phyloP scores from a whole-genome alignment of 2,888 invertebrate species.

The Morpho helenor region DNA sequence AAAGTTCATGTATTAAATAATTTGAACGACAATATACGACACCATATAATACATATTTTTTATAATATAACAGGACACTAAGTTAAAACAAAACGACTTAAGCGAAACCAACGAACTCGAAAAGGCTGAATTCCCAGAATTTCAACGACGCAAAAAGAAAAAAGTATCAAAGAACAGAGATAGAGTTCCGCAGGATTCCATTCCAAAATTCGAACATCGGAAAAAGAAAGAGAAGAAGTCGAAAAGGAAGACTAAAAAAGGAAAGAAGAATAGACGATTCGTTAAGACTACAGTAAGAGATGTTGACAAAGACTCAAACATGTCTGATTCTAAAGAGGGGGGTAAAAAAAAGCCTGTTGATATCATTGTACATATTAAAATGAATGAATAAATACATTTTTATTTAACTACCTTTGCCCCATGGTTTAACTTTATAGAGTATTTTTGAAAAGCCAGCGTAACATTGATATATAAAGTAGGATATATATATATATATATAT shows the following conservation, averaged over 20 bases:
- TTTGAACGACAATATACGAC: no score
- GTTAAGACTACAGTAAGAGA: slow-evolving; percentile 20
- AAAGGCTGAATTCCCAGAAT: slow-evolving; percentile 15
- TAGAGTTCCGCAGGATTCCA: background rate
- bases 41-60: background rate
- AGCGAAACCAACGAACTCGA: slow-evolving; percentile 11
- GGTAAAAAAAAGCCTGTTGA: slow-evolving; percentile 23
- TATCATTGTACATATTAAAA: slow-evolving; percentile 28
- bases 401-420: background rate
- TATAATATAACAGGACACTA: slow-evolving; percentile 5
- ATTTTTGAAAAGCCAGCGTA: no score
- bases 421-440: no score
- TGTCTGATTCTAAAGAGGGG: slow-evolving; percentile 19
- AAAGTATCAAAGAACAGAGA: slow-evolving; percentile 14
- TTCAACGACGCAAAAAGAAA: slow-evolving; percentile 12
- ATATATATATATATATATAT: no score
- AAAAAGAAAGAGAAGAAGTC: slow-evolving; percentile 12
- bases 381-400: slow-evolving; percentile 19
- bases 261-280: slow-evolving; percentile 14
- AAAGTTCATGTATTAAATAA: no score
- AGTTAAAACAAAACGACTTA: background rate
- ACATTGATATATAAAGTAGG: no score
- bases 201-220: slow-evolving; percentile 1
- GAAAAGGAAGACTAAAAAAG: slow-evolving; percentile 10
- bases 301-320: slow-evolving; percentile 14